Conservation (phyloP, 2,888 invertebrate species). For the Cheilosia impressa region DNA sequence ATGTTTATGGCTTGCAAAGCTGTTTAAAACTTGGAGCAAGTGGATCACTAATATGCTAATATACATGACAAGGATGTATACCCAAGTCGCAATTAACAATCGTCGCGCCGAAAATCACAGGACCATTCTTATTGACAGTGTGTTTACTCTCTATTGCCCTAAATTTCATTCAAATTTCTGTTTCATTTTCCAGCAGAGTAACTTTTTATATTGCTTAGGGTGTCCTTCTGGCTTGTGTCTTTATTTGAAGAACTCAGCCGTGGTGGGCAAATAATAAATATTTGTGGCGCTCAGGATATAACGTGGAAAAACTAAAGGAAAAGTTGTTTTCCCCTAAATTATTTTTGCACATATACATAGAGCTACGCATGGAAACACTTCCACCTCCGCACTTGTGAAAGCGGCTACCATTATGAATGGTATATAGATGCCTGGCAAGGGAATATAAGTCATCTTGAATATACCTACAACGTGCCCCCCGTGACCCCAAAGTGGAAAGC, state of each 20-base stretch:
- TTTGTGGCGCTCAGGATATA: constrained; percentile 20
- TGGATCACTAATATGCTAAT: no score
- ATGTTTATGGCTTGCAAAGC: no score
- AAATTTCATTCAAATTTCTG: constrained; percentile 29
- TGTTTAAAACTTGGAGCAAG: no score
- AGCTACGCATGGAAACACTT: constrained; percentile 23
- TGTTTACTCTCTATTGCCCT: constrained; percentile 26
- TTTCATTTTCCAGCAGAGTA: constrained; percentile 39
- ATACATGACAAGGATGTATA: no score
- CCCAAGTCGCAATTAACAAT: background rate
- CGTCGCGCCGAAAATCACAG: background rate
- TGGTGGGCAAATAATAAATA: constrained; percentile 27
- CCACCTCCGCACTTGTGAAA: background rate
- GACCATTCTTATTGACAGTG: background rate
- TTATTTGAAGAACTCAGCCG: constrained; percentile 15
- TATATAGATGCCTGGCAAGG: background rate
- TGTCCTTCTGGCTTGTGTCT: constrained; percentile 6
- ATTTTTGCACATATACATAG: constrained; percentile 15
- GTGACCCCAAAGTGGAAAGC: background rate
- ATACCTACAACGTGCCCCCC: background rate
- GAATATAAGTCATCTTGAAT: constrained; percentile 32
- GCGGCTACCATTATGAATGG: constrained; percentile 13
- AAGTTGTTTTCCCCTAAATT: constrained; percentile 42
- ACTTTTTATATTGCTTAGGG: constrained; percentile 25
- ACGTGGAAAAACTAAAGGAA: constrained; percentile 33